Percentiles rank a stretch among this genome's conserved stretches.
Conservation (phyloP, 2,888 invertebrate genomes). For the Drosophila cognata region DNA sequence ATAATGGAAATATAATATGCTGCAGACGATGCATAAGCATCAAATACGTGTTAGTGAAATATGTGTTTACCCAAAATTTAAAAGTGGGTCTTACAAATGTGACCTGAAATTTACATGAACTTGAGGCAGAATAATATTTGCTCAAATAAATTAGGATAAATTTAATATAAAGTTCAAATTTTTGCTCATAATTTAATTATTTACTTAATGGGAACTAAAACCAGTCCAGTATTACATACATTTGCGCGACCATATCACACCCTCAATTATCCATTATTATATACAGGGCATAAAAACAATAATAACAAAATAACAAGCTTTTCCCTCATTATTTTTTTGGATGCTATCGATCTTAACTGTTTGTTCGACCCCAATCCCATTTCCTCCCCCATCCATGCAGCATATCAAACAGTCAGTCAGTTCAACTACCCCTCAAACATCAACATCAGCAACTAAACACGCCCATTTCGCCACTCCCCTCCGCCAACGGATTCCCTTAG, state of each 20-base stretch:
- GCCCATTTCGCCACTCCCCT: conserved; percentile 16
- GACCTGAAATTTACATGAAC: not conserved
- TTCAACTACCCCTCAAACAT: conserved; percentile 39
- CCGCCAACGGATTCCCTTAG: conserved; percentile 4
- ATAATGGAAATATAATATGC: conserved; percentile 67
- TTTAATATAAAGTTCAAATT: not conserved
- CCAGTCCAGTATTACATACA: not conserved
- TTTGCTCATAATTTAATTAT: not conserved
- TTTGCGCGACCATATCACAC: not conserved
- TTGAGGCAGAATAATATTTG: not conserved
- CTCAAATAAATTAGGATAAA: not conserved
- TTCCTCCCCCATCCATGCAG: not conserved
- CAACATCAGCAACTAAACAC: conserved; percentile 31
- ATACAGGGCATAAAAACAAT: conserved; percentile 21
- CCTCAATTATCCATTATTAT: too few relatives aligned
- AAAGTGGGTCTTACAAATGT: not conserved
- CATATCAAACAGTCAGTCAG: conserved; percentile 29
- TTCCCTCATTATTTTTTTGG: conserved; percentile 37
- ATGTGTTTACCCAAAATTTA: not conserved
- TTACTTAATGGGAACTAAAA: not conserved
- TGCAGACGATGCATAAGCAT: conserved; percentile 18
- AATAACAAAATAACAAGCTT: conserved; percentile 42
- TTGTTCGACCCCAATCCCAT: conserved; percentile 9
- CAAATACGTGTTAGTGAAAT: conserved; percentile 4
- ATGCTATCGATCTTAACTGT: conserved; percentile 45